Evolutionary conservation across 2,113 vertebrate genomes (phyloP).

Genomic region (Ivindomyrus marchei): DNA sequence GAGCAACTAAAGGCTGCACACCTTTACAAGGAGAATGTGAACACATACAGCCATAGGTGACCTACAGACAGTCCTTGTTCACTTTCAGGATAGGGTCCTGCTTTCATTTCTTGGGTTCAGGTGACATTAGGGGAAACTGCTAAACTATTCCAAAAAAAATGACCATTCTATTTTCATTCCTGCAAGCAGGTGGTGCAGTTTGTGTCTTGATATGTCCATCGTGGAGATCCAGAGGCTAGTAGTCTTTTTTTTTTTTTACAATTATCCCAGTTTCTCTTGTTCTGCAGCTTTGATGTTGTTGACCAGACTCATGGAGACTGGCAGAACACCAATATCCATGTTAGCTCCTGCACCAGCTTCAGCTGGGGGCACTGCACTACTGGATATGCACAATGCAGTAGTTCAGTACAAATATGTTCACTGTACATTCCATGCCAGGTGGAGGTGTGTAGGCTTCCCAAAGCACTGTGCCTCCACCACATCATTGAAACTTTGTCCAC

Average conservation of each 20-base stretch:
- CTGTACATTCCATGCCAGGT: neutral
- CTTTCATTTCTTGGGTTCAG: neutral
- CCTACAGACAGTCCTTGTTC: constrained; percentile 19
- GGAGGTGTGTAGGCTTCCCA: neutral
- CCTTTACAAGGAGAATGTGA: neutral
- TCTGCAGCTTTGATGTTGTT: neutral
- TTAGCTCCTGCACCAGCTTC: neutral
- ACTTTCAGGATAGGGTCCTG: neutral
- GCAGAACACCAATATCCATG: neutral
- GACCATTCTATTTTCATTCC: neutral
- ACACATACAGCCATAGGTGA: constrained; percentile 12
- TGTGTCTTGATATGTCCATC: neutral
- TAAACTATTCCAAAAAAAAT: neutral
- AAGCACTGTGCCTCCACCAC: neutral
- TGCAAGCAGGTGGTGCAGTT: neutral
- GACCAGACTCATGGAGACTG: neutral
- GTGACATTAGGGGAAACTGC: neutral
- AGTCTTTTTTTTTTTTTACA: constrained; percentile 7
- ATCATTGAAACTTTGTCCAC: neutral
- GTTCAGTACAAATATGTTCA: neutral
- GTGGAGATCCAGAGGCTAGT: neutral
- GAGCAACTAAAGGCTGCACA: neutral
- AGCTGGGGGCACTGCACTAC: neutral
- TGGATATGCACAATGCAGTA: neutral
- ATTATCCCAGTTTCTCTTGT: neutral